Percentiles rank a stretch among this genome's conserved stretches.
Evolutionary conservation across 2,113 vertebrate species (phyloP).

Genomic region (Stigmatopora nigra): DNA sequence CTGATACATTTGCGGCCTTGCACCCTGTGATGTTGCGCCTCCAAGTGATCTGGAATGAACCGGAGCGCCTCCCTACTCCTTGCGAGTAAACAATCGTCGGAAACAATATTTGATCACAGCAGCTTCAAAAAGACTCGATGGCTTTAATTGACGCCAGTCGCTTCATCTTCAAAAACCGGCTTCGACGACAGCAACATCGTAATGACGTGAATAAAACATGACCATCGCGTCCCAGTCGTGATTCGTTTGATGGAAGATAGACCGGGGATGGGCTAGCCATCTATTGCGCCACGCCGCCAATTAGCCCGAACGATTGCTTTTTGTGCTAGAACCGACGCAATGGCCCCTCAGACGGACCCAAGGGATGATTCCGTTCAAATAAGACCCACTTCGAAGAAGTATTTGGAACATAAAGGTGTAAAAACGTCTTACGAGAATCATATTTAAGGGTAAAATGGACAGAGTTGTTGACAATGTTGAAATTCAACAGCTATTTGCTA

Average conservation of each 20-base stretch:
- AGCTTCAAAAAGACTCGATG: constrained; percentile 56
- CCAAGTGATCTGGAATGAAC: constrained; percentile 63
- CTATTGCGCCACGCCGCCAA: constrained; percentile 35
- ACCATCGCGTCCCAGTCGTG: constrained; percentile 51
- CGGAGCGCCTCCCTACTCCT: constrained; percentile 50
- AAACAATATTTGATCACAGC: constrained; percentile 68
- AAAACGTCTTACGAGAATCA: constrained; percentile 1
- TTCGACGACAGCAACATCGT: constrained; percentile 60
- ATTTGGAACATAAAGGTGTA: constrained; percentile 2
- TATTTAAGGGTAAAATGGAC: background rate
- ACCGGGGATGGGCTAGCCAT: constrained; percentile 17
- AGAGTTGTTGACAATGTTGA: background rate
- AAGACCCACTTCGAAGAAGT: constrained; percentile 3
- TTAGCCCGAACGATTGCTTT: constrained; percentile 49
- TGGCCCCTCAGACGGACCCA: constrained; percentile 20
- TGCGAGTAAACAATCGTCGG: constrained; percentile 62
- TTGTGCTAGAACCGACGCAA: constrained; percentile 11
- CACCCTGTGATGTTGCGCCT: constrained; percentile 44
- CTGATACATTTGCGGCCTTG: constrained; percentile 55
- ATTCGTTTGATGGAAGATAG: constrained; percentile 57
- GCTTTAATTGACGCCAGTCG: constrained; percentile 58
- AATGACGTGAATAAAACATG: constrained; percentile 63
- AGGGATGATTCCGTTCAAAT: constrained; percentile 17
- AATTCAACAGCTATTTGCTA: background rate
- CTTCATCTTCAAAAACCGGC: constrained; percentile 62